These are phyloP conservation scores for Noturus placidus DNA, from an alignment of 2,113 vertebrate species.

Conservation along the genomic window DNA sequence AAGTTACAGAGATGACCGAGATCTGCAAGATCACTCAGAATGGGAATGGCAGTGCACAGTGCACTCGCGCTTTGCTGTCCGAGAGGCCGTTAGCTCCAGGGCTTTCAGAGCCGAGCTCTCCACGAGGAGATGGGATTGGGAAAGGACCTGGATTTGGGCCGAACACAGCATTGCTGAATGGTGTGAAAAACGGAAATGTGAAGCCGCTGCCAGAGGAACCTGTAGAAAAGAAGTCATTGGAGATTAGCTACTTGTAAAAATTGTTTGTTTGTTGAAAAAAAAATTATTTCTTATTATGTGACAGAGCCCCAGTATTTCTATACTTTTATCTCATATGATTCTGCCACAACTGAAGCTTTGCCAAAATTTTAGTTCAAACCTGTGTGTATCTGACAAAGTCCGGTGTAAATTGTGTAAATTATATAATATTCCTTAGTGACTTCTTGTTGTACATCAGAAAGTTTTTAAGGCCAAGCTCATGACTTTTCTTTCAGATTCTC, in stretches of 20 bases:
- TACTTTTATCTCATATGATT: background rate
- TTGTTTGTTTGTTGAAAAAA: background rate
- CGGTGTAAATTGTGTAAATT: background rate
- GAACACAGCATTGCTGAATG: constrained; percentile 58
- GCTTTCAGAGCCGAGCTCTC: constrained; percentile 52
- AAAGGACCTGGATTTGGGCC: constrained; percentile 57
- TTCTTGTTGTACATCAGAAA: background rate
- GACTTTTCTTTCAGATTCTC: background rate
- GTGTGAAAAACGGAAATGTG: constrained; percentile 64
- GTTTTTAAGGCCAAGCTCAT: constrained; percentile 4
- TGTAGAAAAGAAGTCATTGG: constrained; percentile 72
- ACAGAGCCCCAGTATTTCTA: constrained; percentile 47
- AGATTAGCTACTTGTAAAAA: constrained; percentile 83
- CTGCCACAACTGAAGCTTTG: constrained; percentile 2
- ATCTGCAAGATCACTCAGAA: constrained; percentile 82
- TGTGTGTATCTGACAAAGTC: background rate
- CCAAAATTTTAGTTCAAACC: background rate
- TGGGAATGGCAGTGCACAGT: constrained; percentile 67
- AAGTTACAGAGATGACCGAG: constrained; percentile 71
- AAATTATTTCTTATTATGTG: background rate
- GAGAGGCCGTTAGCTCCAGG: constrained; percentile 57
- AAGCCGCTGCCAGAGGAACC: constrained; percentile 72
- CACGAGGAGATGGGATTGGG: constrained; percentile 49
- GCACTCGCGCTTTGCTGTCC: constrained; percentile 54
- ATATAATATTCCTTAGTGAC: background rate